Percentiles rank a stretch among this genome's conserved stretches.
These are phyloP conservation scores for Leucania comma DNA, from an alignment of 2,888 invertebrate species.

Conservation along the genomic window DNA sequence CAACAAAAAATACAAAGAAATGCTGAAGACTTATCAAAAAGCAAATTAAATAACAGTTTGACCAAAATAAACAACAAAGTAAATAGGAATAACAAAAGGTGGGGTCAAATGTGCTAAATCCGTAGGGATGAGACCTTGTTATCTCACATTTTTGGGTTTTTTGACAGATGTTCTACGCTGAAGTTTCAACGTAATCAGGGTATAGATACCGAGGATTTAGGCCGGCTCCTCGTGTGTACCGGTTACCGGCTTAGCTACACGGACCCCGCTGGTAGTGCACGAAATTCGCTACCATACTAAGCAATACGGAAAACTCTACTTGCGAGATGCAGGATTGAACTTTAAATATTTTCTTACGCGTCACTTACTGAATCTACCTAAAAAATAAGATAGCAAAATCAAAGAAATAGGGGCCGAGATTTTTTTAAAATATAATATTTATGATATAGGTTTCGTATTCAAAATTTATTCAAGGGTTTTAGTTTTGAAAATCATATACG, in stretches of 20 bases:
- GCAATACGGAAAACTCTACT: background rate
- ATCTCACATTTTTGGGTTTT: background rate
- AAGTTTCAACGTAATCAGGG: background rate
- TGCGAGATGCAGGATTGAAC: constrained; percentile 2
- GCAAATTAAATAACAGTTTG: background rate
- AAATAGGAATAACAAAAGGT: background rate
- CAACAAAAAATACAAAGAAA: background rate
- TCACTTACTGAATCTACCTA: background rate
- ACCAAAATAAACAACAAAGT: background rate
- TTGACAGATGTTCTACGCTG: background rate
- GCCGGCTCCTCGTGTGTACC: background rate
- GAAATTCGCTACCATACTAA: background rate
- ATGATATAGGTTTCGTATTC: background rate
- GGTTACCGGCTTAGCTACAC: background rate
- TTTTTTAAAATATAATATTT: background rate
- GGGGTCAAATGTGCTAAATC: background rate
- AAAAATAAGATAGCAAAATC: background rate
- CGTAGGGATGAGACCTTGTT: background rate
- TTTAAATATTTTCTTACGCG: background rate
- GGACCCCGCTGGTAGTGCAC: background rate
- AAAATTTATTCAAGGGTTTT: background rate
- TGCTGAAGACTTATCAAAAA: background rate
- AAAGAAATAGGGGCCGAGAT: background rate
- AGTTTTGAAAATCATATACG: background rate
- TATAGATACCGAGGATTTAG: background rate